Evolutionary conservation across 23 tunicate genomes (phyloP), one percentile per base, ranked within the genome.

Genomic region (Aplidium turbinatum): DNA sequence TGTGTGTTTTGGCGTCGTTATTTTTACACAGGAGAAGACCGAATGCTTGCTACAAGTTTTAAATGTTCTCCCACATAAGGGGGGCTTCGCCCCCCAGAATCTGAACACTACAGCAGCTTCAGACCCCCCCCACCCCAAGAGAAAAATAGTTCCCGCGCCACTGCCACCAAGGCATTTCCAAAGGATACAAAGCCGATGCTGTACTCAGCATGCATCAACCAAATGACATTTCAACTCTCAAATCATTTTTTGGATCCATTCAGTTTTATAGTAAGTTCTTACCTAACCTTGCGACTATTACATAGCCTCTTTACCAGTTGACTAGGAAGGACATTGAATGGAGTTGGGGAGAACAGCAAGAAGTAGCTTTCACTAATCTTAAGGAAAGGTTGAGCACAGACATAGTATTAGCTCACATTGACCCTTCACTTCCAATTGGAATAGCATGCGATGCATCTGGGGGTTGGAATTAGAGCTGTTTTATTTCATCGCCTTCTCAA

Each of bases 381-480:
- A 65, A 65, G 25, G 18, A 31, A 2, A 2, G n/a, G 6, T 11
- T 65, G 22, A 1, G 24, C 1, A 29, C 47, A 1, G 54, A 34
- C 25, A 35, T n/a, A 2, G 72, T 65, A 2, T 34, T 65, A 2
- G 42, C 72, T 20, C 48, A 65, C 25, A 33, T 34, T 9, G 72
- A 65, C 22, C n/a, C n/a, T n/a, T n/a, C n/a, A n/a, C n/a, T n/a
- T n/a, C n/a, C n/a, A n/a, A n/a, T n/a, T n/a, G n/a, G n/a, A n/a
- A n/a, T n/a, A n/a, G n/a, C n/a, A n/a, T n/a, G n/a, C n/a, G n/a
- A n/a, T n/a, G n/a, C n/a, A n/a, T n/a, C n/a, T n/a, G n/a, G n/a
- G n/a, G 36, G 73, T 57, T n/a, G 69, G 3, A 50, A 38, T 75
- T 58, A 69, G 80, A 1, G 69, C 69, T 16, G 64, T 72, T 28